Evolutionary conservation across 2,113 vertebrate species (phyloP).

Genomic region (Ondatra zibethicus): DNA sequence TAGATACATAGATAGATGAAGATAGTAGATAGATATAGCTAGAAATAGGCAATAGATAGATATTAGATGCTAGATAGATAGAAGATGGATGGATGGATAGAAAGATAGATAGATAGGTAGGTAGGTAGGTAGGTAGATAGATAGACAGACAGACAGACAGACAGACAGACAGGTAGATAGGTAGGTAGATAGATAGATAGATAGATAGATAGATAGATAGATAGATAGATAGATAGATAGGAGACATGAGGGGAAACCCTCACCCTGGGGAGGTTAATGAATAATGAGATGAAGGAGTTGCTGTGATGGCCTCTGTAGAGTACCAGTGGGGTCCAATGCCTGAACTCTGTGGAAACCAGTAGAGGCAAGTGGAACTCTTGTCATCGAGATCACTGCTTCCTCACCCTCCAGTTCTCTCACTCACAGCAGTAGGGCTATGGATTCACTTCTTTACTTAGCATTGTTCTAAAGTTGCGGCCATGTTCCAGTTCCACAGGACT

Average conservation of each 20-base stretch:
- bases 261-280: not conserved
- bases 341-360: not conserved
- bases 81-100: no score
- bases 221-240: not conserved
- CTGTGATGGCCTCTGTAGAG: accelerated
- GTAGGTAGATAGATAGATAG: no score
- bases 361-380: not conserved
- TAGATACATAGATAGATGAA: no score
- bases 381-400: not conserved
- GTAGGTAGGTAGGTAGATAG: not conserved
- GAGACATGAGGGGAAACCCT: not conserved
- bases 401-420: not conserved
- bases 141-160: not conserved
- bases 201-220: not conserved
- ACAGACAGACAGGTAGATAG: no score
- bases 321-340: accelerated
- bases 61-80: no score
- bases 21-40: no score
- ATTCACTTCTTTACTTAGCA: not conserved
- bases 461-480: not conserved
- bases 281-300: not conserved
- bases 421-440: not conserved
- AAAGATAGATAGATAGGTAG: not conserved
- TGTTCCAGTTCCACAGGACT: not conserved
- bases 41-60: no score